These are phyloP conservation scores for Odocoileus virginianus DNA, from an alignment of 2,113 vertebrate species.

Conservation along the genomic window DNA sequence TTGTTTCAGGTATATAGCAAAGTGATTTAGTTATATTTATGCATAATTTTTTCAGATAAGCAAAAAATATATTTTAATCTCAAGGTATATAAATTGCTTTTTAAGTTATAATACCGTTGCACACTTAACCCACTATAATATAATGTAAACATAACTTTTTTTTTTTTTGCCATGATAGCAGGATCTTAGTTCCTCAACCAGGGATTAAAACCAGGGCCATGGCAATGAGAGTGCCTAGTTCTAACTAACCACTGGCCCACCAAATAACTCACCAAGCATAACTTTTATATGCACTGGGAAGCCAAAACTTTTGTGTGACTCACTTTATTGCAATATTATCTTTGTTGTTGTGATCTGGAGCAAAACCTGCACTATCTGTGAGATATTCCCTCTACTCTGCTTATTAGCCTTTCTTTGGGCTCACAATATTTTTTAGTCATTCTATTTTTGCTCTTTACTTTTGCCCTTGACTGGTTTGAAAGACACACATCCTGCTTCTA, in stretches of 20 bases:
- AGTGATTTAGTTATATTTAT: not conserved
- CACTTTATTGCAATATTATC: not conserved
- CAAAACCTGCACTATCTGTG: not conserved
- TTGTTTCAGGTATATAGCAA: not conserved
- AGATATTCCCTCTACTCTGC: not conserved
- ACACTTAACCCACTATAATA: not conserved
- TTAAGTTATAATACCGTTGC: fast-evolving
- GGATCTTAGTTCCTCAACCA: not conserved
- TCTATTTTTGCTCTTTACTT: not conserved
- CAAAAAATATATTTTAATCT: not conserved
- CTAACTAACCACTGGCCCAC: not conserved
- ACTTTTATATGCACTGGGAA: not conserved
- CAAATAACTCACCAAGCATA: not conserved
- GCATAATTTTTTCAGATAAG: not conserved
- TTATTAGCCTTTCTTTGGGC: not conserved
- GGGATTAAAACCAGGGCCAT: not conserved
- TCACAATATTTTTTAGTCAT: not conserved
- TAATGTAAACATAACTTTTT: not conserved
- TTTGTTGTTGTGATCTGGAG: not conserved
- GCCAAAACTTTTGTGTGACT: not conserved
- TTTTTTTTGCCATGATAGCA: not conserved
- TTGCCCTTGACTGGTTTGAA: not conserved
- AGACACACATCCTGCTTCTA: not conserved
- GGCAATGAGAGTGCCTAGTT: not conserved
- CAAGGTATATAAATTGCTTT: not conserved